Conservation (phyloP, 2,888 invertebrate genomes). For the Calameuta filiformis region DNA sequence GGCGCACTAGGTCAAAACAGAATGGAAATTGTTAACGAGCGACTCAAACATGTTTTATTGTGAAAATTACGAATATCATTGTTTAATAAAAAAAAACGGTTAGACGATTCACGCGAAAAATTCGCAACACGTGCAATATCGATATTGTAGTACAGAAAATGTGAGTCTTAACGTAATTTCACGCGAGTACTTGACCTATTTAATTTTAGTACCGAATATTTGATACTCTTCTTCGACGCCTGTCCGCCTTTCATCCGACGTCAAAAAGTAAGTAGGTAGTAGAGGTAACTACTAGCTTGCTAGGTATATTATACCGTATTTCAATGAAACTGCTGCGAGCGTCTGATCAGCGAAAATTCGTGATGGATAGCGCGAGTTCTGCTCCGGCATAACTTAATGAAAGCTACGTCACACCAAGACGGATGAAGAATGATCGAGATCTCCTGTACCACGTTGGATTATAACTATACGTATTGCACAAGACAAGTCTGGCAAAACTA, state of each 20-base stretch:
- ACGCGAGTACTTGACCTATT: background rate
- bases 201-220: background rate
- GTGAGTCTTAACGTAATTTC: background rate
- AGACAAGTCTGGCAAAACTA: background rate
- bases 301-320: background rate
- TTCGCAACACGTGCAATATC: background rate
- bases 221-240: background rate
- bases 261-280: background rate
- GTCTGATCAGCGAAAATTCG: constrained; percentile 51
- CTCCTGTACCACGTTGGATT: background rate
- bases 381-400: constrained; percentile 38
- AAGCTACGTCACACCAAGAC: constrained; percentile 34
- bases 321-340: constrained; percentile 47
- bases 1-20: background rate
- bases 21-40: background rate
- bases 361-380: constrained; percentile 40
- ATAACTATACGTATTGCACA: background rate
- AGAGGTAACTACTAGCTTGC: background rate
- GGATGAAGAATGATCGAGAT: constrained; percentile 8
- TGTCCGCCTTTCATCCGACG: background rate
- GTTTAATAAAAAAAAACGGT: background rate
- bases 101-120: background rate
- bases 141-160: background rate
- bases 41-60: background rate
- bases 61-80: background rate